Evolutionary conservation across 2,888 invertebrate genomes (phyloP).

Genomic region (Hirtodrosophila alboralis): DNA sequence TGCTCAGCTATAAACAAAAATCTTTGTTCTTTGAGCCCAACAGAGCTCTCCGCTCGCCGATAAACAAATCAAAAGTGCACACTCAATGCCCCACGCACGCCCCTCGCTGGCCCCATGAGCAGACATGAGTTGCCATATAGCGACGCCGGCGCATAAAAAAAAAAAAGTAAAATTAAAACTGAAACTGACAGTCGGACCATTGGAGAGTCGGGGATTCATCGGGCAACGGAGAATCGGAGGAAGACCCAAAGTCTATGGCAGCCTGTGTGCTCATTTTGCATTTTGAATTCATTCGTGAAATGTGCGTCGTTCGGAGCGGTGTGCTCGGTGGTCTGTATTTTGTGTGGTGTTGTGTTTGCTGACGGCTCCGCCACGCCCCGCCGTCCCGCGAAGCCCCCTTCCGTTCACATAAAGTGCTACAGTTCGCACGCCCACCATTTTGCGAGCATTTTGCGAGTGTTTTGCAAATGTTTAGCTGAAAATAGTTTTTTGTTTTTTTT

Average conservation of each 20-base stretch:
- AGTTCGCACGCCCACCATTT: conserved; percentile 20
- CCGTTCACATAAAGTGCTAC: conserved; percentile 1
- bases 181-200: conserved; percentile 44
- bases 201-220: not conserved
- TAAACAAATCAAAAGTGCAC: conserved; percentile 64
- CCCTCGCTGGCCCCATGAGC: conserved; percentile 4
- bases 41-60: conserved; percentile 40
- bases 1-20: conserved; percentile 61
- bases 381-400: not conserved
- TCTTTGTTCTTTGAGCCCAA: conserved; percentile 36
- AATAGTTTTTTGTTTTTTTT: conserved; percentile 9
- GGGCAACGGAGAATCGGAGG: not conserved
- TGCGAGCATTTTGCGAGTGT: conserved; percentile 22
- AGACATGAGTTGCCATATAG: conserved; percentile 21
- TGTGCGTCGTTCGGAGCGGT: conserved; percentile 74
- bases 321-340: conserved; percentile 30
- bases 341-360: conserved; percentile 44
- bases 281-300: conserved; percentile 77
- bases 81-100: conserved; percentile 5
- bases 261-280: conserved; percentile 73
- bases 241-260: conserved; percentile 17
- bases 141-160: conserved; percentile 46
- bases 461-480: conserved; percentile 27
- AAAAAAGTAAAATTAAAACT: conserved; percentile 32
- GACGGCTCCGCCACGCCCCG: conserved; percentile 5